Conservation (phyloP, 2,888 invertebrate species). For the Idaea biselata region DNA sequence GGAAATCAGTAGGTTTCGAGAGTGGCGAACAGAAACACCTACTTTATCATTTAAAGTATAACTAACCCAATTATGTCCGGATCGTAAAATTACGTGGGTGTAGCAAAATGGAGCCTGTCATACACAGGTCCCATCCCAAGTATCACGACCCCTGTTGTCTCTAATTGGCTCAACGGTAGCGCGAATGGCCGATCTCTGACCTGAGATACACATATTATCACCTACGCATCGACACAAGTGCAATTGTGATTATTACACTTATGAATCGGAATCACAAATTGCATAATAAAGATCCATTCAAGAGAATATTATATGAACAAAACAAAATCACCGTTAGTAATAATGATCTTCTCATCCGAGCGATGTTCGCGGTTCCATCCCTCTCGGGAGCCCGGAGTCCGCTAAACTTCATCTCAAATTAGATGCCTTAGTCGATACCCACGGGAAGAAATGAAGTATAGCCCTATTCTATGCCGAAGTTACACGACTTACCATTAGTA, state of each 20-base stretch:
- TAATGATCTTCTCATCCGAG: no score
- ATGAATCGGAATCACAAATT: slow-evolving; percentile 13
- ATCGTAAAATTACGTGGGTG: slow-evolving; percentile 54
- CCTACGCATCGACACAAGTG: slow-evolving; percentile 38
- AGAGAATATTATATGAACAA: no score
- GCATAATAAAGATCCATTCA: not conserved
- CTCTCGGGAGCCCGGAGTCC: no score
- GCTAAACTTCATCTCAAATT: no score
- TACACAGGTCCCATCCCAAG: slow-evolving; percentile 50
- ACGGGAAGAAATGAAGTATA: no score
- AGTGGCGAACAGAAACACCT: no score
- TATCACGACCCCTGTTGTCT: slow-evolving; percentile 61
- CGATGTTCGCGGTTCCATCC: no score
- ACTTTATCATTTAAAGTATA: not conserved
- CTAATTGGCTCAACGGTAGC: slow-evolving; percentile 60
- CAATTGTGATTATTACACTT: slow-evolving; percentile 32
- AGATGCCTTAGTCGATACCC: no score
- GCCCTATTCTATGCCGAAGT: no score
- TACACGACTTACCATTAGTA: no score
- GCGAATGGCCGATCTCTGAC: slow-evolving; percentile 76
- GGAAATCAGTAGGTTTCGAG: no score
- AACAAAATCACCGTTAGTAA: no score
- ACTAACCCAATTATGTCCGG: slow-evolving; percentile 13
- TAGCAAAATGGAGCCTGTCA: slow-evolving; percentile 55
- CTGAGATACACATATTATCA: slow-evolving; percentile 63